Percentiles rank a stretch among this genome's conserved stretches.
Evolutionary conservation across 2,113 vertebrate species (phyloP).

Genomic region (Isichthys henryi): DNA sequence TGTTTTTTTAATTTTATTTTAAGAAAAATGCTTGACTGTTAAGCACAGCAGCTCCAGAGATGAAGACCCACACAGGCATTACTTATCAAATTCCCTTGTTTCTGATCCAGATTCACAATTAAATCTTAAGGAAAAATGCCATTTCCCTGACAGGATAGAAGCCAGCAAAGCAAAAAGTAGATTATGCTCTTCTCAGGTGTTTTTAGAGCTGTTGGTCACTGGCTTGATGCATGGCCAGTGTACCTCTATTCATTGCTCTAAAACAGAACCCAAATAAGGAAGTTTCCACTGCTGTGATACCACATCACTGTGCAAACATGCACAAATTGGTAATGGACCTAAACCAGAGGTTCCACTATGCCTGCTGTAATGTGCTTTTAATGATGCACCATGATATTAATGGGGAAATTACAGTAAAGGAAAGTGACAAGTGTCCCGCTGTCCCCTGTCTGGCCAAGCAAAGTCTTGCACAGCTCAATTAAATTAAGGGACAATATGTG

Average conservation of each 20-base stretch:
- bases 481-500: neutral
- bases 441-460: neutral
- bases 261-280: slow-evolving; percentile 65
- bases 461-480: neutral
- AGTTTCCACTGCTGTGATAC: slow-evolving; percentile 38
- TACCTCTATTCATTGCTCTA: neutral
- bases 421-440: neutral
- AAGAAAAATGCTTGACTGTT: neutral
- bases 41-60: neutral
- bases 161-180: neutral
- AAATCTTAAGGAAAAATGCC: slow-evolving; percentile 20
- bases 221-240: neutral
- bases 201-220: neutral
- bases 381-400: neutral
- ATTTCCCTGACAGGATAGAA: slow-evolving; percentile 22
- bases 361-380: neutral
- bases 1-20: neutral
- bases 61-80: neutral
- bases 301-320: slow-evolving; percentile 50
- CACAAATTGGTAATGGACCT: slow-evolving; percentile 48
- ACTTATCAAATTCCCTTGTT: slow-evolving; percentile 16
- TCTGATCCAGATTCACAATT: slow-evolving; percentile 25
- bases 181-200: neutral
- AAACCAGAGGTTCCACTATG: slow-evolving; percentile 37
- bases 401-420: neutral